These are phyloP conservation scores for Drosophila buzzatii DNA, from an alignment of 2,888 invertebrate genomes.

Conservation along the genomic window DNA sequence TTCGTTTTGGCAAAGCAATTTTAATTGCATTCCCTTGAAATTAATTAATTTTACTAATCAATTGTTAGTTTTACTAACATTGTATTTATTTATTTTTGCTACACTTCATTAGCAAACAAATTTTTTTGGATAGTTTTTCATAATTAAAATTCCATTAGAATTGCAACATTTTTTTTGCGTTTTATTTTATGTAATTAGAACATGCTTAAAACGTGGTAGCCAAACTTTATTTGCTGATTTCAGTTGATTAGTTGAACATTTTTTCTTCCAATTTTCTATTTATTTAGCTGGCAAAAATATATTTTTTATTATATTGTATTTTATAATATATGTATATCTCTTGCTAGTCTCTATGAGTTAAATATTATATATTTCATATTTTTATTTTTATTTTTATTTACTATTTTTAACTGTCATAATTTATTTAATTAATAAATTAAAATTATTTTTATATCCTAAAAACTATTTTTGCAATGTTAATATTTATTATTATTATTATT, in stretches of 20 bases:
- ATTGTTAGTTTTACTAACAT: background rate
- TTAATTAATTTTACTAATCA: constrained; percentile 2
- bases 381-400: too few relatives aligned
- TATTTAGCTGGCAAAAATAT: background rate
- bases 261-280: background rate
- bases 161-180: background rate
- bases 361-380: too few relatives aligned
- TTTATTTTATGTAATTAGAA: background rate
- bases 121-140: background rate
- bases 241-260: background rate
- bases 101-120: constrained; percentile 1
- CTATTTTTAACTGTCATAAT: too few relatives aligned
- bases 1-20: constrained; percentile 1
- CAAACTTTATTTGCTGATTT: constrained; percentile 1
- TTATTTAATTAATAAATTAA: too few relatives aligned
- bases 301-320: too few relatives aligned
- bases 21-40: constrained; percentile 2
- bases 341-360: too few relatives aligned
- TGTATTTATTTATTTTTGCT: background rate
- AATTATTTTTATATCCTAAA: too few relatives aligned
- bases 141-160: background rate
- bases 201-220: background rate
- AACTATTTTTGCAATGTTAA: too few relatives aligned
- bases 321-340: too few relatives aligned
- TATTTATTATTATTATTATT: too few relatives aligned